Evolutionary conservation across 1,140 invertebrate species (phyloP).

Genomic region (Cydia splendana): DNA sequence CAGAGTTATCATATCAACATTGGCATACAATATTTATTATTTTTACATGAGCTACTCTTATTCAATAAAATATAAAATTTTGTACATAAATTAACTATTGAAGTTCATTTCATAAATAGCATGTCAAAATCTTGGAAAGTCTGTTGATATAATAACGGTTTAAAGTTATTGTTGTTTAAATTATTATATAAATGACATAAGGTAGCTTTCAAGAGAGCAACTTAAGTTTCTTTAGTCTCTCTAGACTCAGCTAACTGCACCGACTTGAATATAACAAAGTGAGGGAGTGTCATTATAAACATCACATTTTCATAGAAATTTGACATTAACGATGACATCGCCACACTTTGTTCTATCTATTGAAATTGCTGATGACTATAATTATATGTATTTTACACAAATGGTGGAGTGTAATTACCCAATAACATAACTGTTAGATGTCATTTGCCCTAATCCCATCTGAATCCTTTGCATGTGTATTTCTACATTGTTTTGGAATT

Average conservation of each 20-base stretch:
- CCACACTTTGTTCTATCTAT: background rate
- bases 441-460: constrained; percentile 84
- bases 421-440: constrained; percentile 55
- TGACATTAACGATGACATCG: too few species aligned
- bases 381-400: background rate
- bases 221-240: too few species aligned
- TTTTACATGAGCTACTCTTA: background rate
- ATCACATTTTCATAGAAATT: too few species aligned
- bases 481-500: constrained; percentile 95
- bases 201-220: background rate
- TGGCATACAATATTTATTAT: background rate
- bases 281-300: too few species aligned
- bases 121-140: too few species aligned
- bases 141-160: too few species aligned
- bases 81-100: background rate
- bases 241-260: too few species aligned
- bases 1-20: background rate
- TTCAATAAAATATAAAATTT: background rate
- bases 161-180: background rate
- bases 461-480: constrained; percentile 96
- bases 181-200: too few species aligned
- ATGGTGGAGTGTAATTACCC: constrained; percentile 52
- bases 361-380: constrained; percentile 15
- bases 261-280: too few species aligned
- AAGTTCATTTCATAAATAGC: background rate